phyloP scores from a whole-genome alignment of 2,888 invertebrate species.

The Mesochorus sp. region DNA sequence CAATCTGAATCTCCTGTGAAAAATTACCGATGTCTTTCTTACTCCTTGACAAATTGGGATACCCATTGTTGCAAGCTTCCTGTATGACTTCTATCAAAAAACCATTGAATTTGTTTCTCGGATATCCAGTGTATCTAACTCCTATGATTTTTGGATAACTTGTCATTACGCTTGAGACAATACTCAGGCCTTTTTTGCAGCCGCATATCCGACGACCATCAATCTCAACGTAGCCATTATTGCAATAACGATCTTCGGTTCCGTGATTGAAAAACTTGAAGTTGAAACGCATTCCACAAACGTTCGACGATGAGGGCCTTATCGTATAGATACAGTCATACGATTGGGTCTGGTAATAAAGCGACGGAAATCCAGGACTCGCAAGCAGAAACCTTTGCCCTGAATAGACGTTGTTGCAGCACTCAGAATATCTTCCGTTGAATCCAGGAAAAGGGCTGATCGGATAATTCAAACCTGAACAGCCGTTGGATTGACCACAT shows the following conservation, averaged over 20 bases:
- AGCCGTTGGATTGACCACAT: constrained; percentile 11
- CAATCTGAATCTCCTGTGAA: background rate
- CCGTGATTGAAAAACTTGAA: constrained; percentile 85
- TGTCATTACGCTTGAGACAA: constrained; percentile 70
- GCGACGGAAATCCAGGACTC: constrained; percentile 84
- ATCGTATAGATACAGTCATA: constrained; percentile 84
- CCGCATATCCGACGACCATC: constrained; percentile 85
- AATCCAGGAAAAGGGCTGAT: background rate
- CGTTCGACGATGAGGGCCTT: constrained; percentile 81
- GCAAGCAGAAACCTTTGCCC: constrained; percentile 81
- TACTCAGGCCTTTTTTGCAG: constrained; percentile 82
- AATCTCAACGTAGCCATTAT: constrained; percentile 83
- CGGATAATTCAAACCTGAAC: background rate
- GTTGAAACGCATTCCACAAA: constrained; percentile 84
- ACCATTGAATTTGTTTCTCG: constrained; percentile 81
- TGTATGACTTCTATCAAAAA: constrained; percentile 84
- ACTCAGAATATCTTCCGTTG: constrained; percentile 55
- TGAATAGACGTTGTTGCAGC: constrained; percentile 69
- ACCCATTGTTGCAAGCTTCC: constrained; percentile 82
- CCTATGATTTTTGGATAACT: constrained; percentile 81
- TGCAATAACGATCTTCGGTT: constrained; percentile 78
- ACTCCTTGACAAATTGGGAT: constrained; percentile 57
- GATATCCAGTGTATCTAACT: constrained; percentile 81
- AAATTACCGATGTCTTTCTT: constrained; percentile 58
- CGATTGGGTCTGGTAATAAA: constrained; percentile 50